Percentiles rank a stretch among this genome's conserved stretches.
These are phyloP conservation scores for Sander vitreus DNA, from an alignment of 2,113 vertebrate genomes.

Conservation along the genomic window DNA sequence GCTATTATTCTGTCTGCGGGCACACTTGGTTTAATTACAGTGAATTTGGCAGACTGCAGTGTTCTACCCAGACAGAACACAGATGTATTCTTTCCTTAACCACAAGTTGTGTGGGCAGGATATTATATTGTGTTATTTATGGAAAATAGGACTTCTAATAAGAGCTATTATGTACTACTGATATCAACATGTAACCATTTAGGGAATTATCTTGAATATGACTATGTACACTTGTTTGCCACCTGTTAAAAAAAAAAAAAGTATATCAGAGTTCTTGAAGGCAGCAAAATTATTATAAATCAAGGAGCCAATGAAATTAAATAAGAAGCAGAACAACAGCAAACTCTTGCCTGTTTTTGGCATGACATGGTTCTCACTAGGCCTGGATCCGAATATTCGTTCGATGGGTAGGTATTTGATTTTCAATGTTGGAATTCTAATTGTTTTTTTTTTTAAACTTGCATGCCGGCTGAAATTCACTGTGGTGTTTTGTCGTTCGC, in stretches of 20 bases:
- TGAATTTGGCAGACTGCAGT: conserved; percentile 9
- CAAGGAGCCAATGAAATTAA: too few relatives aligned
- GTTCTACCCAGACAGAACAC: conserved; percentile 27
- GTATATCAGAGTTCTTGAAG: too few relatives aligned
- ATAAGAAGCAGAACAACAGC: too few relatives aligned
- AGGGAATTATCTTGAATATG: background rate
- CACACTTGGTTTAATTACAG: conserved; percentile 13
- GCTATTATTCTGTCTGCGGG: background rate
- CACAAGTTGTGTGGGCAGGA: conserved; percentile 9
- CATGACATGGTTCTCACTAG: too few relatives aligned
- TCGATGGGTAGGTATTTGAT: too few relatives aligned
- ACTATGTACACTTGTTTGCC: background rate
- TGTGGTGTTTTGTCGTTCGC: too few relatives aligned
- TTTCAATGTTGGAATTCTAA: too few relatives aligned
- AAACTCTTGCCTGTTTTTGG: too few relatives aligned
- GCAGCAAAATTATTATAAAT: too few relatives aligned
- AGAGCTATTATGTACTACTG: background rate
- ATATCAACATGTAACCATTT: background rate
- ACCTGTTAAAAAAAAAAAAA: background rate
- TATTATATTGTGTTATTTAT: background rate
- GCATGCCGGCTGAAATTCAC: too few relatives aligned
- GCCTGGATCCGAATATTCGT: too few relatives aligned
- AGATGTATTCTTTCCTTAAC: conserved; percentile 18
- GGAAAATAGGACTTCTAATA: background rate
- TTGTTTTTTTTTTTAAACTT: too few relatives aligned